Evolutionary conservation across 2,113 vertebrate genomes (phyloP), one percentile per base, ranked within the genome.

Genomic region (Notechis scutatus): DNA sequence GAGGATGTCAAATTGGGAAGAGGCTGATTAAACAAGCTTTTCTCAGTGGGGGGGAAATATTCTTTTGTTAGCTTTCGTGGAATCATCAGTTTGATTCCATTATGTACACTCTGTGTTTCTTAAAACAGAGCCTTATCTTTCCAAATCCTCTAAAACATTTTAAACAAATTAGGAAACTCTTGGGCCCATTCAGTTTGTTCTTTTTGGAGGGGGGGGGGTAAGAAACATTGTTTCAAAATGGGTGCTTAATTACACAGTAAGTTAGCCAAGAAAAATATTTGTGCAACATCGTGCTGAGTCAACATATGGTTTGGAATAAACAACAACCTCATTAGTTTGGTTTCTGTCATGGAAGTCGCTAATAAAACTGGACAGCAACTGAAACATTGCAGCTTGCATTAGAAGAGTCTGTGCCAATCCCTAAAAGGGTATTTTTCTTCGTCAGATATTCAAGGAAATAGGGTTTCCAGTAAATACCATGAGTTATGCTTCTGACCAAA

Each of bases 211-310:
- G 93, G 42, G 85, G 88, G 89, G 59, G 87, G 88, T 93, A 95
- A 88, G 90, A 88, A 91, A 95, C 94, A 95, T 92, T 92, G 81
- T 91, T 93, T 96, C 93, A 90, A 92, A 97, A 64, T 81, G 94
- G 61, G 90, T 94, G 92, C 92, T 95, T 95, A 94, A 93, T 56
- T 94, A 24, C 57, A 64, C 93, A 88, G 52, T 93, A 87, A 90
- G 3, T 42, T 87, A 55, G 93, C 95, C 95, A 96, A 96, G 85
- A 92, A 94, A 95, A 96, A 97, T 91, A 95, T 96, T 95, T 96
- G 12, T 93, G 50, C 61, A 92, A 91, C 85, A 50, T 94, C 93
- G 95, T 87, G 89, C 95, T 95, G 94, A 95, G 90, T 96, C 95
- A 96, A 94, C 24, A 9, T 95, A 61, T 55, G 90, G 89, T 95